Evolutionary conservation across 1,140 invertebrate species (phyloP), one percentile per base, ranked within the genome.

Genomic region (Patella vulgata): DNA sequence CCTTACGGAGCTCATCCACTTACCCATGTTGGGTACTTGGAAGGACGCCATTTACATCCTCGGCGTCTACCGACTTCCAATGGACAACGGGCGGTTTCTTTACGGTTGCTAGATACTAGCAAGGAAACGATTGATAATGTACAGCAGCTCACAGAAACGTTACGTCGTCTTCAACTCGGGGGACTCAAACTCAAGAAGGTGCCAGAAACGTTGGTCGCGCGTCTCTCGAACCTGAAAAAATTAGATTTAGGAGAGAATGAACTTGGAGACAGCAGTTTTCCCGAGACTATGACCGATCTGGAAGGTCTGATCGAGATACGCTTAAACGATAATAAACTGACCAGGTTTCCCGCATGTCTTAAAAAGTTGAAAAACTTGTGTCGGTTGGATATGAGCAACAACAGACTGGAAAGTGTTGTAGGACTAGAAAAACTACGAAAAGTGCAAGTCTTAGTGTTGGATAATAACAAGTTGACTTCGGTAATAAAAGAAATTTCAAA

Each of bases 211-310:
- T 44, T 82, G 17, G 40, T 78, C 19, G 58, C 62, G n/a, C 40
- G 51, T 21, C 58, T 82, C 52, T 30, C 63, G 28, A 39, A 63
- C 19, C 62, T 82, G n/a, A 73, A 80, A 48, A 77, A 74, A 31
- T 61, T 82, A 19, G 81, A 80, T 55, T 57, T 82, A 25, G 71
- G 77, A 33, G 58, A 74, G 52, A 81, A 81, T 58, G 46, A 63
- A n/a, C 67, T 81, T 6, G 36, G 46, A 0, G 81, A 82, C 53
- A 48, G 58, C 23, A 71, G 70, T 31, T 62, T 82, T 50, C 73
- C 77, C 17, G 76, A 81, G 2, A 57, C 68, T 1, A 70, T 81
- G 40, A 69, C 70, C 54, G 62, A 51, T 12, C 44, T 81, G 31
- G 74, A 78, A 33, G 47, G 68, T 44, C 67, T 82, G 31, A 55